A percentile compares a stretch with the other conserved stretches of the same genome.
Conservation (phyloP, 1,140 invertebrate species). For the Melanaphis sacchari region DNA sequence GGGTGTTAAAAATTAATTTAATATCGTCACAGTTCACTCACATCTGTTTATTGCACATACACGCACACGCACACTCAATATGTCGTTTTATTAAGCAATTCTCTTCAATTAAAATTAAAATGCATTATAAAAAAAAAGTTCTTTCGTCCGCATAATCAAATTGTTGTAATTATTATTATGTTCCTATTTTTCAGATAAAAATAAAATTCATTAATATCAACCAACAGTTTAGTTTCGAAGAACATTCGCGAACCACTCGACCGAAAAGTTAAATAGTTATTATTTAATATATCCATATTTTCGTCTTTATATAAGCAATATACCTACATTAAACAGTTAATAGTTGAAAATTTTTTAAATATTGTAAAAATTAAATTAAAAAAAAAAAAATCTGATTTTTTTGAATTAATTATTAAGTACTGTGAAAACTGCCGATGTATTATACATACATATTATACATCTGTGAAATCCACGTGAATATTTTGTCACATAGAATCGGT, state of each 20-base stretch:
- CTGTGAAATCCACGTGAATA: not conserved
- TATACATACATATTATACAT: not conserved
- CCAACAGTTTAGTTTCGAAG: not conserved
- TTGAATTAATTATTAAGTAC: not conserved
- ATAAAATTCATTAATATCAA: not conserved
- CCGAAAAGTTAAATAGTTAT: not conserved
- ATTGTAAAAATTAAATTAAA: not conserved
- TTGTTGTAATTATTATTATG: not conserved
- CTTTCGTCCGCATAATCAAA: not conserved
- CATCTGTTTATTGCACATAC: constrained; percentile 37
- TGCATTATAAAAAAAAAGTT: not conserved
- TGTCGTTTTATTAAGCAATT: constrained; percentile 38
- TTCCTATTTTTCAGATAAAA: not conserved
- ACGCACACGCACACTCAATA: constrained; percentile 8
- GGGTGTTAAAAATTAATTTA: constrained; percentile 51
- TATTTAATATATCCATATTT: not conserved
- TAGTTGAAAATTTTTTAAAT: not conserved
- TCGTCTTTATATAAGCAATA: not conserved
- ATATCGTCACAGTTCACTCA: constrained; percentile 50
- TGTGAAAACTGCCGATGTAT: not conserved
- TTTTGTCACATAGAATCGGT: not conserved
- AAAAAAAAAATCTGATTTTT: not conserved
- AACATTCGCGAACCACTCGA: not conserved
- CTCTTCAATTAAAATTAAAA: not conserved
- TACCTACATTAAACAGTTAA: not conserved